A percentile compares a stretch with the other conserved stretches of the same genome.
These are phyloP conservation scores for Vidua chalybeata DNA, from an alignment of 2,113 vertebrate species.

Conservation along the genomic window DNA sequence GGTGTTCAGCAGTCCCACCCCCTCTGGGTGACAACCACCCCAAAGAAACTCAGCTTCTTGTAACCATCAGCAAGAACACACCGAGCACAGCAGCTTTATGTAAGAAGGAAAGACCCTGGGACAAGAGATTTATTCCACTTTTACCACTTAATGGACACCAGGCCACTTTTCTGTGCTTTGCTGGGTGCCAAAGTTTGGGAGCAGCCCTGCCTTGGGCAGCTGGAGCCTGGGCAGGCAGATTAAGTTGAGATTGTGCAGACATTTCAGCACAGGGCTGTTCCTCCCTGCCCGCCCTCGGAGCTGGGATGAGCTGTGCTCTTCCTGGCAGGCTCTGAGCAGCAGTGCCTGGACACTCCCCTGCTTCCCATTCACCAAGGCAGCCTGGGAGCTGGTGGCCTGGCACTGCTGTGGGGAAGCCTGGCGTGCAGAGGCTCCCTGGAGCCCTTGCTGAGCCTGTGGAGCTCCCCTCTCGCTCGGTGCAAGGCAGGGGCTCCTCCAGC, in stretches of 20 bases:
- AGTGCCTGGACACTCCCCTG: not conserved
- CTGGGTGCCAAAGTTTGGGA: not conserved
- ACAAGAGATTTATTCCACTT: not conserved
- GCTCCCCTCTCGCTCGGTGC: not conserved
- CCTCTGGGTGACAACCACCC: not conserved
- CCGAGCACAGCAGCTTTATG: not conserved
- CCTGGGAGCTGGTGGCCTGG: not conserved
- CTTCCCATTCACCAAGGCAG: not conserved
- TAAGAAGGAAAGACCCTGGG: not conserved
- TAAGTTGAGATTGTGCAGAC: not conserved
- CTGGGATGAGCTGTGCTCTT: not conserved
- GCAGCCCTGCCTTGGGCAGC: not conserved
- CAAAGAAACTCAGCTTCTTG: not conserved
- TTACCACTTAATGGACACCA: not conserved
- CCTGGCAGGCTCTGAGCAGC: not conserved
- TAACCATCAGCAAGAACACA: not conserved
- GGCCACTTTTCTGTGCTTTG: not conserved
- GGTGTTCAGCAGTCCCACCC: not conserved
- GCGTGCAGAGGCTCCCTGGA: not conserved
- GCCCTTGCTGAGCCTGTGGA: not conserved
- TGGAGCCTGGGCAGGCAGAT: not conserved
- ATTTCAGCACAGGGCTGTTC: not conserved
- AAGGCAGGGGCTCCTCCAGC: not conserved
- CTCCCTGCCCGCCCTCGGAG: not conserved
- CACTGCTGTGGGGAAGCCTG: rapidly evolving